Percentiles rank a stretch among this genome's conserved stretches.
phyloP scores from a whole-genome alignment of 2,113 vertebrate genomes.

The Pseudolaguvia tuberculata region DNA sequence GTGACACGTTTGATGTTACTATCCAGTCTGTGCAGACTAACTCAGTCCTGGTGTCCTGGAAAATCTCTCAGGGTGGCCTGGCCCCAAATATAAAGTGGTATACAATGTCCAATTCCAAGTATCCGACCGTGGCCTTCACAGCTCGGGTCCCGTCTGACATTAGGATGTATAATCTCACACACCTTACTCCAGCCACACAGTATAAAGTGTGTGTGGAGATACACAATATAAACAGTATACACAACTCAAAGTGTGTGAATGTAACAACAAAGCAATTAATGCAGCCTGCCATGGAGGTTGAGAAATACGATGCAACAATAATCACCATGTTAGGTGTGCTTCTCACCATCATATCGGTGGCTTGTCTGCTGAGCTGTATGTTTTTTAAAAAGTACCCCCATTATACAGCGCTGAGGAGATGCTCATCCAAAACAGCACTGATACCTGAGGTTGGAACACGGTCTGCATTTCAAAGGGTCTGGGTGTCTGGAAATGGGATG shows the following conservation, averaged over 20 bases:
- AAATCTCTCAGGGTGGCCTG: slow-evolving; percentile 78
- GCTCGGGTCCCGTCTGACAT: slow-evolving; percentile 84
- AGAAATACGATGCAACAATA: slow-evolving; percentile 68
- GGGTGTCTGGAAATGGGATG: slow-evolving; percentile 79
- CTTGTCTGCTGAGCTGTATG: slow-evolving; percentile 76
- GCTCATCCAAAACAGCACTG: slow-evolving; percentile 71
- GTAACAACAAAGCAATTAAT: slow-evolving; percentile 86
- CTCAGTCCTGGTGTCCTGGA: slow-evolving; percentile 89
- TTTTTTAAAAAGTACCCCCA: slow-evolving; percentile 74
- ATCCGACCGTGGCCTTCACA: slow-evolving; percentile 73
- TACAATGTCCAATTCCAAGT: slow-evolving; percentile 68
- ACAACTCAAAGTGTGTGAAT: slow-evolving; percentile 82
- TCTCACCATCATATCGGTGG: slow-evolving; percentile 74
- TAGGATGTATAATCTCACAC: slow-evolving; percentile 88
- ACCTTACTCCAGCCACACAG: slow-evolving; percentile 82
- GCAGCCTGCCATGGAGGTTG: slow-evolving; percentile 56
- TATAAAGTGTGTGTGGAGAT: slow-evolving; percentile 92
- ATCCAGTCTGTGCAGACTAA: slow-evolving; percentile 78
- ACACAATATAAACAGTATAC: slow-evolving; percentile 77
- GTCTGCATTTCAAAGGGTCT: slow-evolving; percentile 82
- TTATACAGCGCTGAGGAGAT: slow-evolving; percentile 70
- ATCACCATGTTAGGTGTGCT: slow-evolving; percentile 77
- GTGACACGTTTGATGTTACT: slow-evolving; percentile 76
- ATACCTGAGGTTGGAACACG: slow-evolving; percentile 71
- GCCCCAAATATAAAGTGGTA: slow-evolving; percentile 90